Evolutionary conservation across 2,113 vertebrate species (phyloP), one percentile per base, ranked within the genome.

Genomic region (Lagenorhynchus albirostris): DNA sequence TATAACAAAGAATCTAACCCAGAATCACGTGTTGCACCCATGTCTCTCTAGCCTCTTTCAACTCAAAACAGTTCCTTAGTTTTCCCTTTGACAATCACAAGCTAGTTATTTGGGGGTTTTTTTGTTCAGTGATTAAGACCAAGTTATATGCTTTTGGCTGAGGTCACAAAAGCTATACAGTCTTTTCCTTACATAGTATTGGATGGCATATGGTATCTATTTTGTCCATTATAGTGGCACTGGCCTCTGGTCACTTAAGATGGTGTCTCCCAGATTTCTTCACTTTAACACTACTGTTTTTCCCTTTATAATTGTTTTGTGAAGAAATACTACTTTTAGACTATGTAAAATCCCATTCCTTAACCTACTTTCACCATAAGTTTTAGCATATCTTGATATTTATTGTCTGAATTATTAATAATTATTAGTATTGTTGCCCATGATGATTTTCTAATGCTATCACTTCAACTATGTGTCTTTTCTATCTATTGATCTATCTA

Each of bases 281-380:
- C 7, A 86, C 18, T 82, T 63, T 29, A 74, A 18, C 2, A 70
- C 79, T 93, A 82, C 8, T 60, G 11, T 88, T 93, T 92, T 81
- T 26, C 73, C 60, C 44, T 67, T 80, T 76, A 67, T 73, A 67
- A 62, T 71, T 74, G 89, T 89, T 70, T 94, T 38, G 2, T 76
- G 18, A 94, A 26, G 6, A 81, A 76, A 91, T 91, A 93, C 80
- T 95, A 94, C 44, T 96, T 55, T 79, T 41, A 96, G 31, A 89
- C 2, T 67, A 79, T 26, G 23, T 94, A 87, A 97, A 92, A 92
- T 70, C 18, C 5, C 38, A 91, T 65, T 80, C 29, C n/a, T 89
- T 90, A 89, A 60, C 13, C 29, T 53, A 84, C 50, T 81, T 91
- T 63, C 25, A 91, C 31, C 21, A 91, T 38, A 67, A 91, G 47